phyloP scores from a whole-genome alignment of 2,797 vertebrate species.

The Harpagifer antarcticus region DNA sequence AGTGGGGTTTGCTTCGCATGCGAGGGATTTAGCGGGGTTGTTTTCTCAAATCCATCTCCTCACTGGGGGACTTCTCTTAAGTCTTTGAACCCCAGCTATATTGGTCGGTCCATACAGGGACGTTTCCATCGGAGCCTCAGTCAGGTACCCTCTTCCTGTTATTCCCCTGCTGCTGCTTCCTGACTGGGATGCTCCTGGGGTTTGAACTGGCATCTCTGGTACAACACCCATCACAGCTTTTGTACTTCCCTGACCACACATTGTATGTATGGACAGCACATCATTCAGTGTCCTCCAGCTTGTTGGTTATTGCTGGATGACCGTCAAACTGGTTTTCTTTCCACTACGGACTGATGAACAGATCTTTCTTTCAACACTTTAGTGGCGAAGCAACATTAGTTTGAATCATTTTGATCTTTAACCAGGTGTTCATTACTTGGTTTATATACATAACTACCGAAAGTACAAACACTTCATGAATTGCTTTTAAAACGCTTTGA shows the following conservation, averaged over 20 bases:
- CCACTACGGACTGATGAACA: slow-evolving; percentile 2
- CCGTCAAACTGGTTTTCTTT: slow-evolving; percentile 34
- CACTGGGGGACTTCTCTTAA: slow-evolving; percentile 42
- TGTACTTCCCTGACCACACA: slow-evolving; percentile 39
- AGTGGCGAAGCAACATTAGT: neutral
- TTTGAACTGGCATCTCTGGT: slow-evolving; percentile 46
- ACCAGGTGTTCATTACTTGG: no score
- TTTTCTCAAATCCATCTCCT: slow-evolving; percentile 50
- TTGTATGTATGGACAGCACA: slow-evolving; percentile 21
- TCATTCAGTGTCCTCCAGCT: slow-evolving; percentile 22
- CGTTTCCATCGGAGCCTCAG: slow-evolving; percentile 49
- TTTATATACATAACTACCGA: no score
- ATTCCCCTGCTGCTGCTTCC: slow-evolving; percentile 69
- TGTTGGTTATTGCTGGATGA: slow-evolving; percentile 54
- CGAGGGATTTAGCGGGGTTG: slow-evolving; percentile 37
- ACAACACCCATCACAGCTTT: slow-evolving; percentile 2
- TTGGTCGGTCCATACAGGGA: slow-evolving; percentile 43
- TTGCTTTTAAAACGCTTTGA: neutral
- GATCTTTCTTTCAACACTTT: slow-evolving; percentile 26
- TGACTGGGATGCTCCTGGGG: slow-evolving; percentile 57
- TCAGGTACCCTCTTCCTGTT: slow-evolving; percentile 79
- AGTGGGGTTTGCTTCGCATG: slow-evolving; percentile 60
- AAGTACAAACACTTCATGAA: neutral
- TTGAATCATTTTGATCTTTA: no score
- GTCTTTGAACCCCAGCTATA: slow-evolving; percentile 64